Conservation (phyloP, 2,113 vertebrate genomes). For the Cettia cetti region DNA sequence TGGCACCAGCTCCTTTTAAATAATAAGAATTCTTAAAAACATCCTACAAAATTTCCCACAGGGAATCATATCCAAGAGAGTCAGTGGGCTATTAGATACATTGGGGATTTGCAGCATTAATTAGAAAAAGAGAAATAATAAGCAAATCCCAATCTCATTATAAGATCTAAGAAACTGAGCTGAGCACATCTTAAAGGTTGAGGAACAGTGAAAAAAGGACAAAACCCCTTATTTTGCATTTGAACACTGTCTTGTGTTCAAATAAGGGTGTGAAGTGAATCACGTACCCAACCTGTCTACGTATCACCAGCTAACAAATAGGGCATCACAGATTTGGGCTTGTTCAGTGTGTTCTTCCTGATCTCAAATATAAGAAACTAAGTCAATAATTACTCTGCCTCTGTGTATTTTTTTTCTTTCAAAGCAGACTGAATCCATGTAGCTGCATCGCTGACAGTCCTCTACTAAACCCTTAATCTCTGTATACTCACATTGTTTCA, state of each 20-base stretch:
- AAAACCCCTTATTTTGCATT: not conserved
- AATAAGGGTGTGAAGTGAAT: not conserved
- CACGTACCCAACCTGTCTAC: not conserved
- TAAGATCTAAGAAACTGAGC: not conserved
- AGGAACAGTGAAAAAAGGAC: not conserved
- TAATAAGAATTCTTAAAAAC: not conserved
- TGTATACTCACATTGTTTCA: not conserved
- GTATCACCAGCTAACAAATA: not conserved
- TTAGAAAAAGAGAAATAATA: not conserved
- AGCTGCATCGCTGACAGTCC: not conserved
- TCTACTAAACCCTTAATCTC: not conserved
- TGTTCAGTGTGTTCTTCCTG: not conserved
- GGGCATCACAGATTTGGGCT: not conserved
- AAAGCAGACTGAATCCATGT: not conserved
- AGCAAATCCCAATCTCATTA: not conserved
- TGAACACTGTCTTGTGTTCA: not conserved
- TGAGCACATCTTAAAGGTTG: not conserved
- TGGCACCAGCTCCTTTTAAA: not conserved
- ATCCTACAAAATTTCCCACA: not conserved
- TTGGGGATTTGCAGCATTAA: not conserved
- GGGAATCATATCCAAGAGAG: not conserved
- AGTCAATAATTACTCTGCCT: conserved; percentile 36
- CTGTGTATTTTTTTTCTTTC: not conserved
- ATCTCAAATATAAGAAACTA: conserved; percentile 28
- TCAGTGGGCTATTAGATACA: not conserved